These are phyloP conservation scores for Varanus salvator DNA, from an alignment of 2,113 vertebrate species.

Conservation along the genomic window DNA sequence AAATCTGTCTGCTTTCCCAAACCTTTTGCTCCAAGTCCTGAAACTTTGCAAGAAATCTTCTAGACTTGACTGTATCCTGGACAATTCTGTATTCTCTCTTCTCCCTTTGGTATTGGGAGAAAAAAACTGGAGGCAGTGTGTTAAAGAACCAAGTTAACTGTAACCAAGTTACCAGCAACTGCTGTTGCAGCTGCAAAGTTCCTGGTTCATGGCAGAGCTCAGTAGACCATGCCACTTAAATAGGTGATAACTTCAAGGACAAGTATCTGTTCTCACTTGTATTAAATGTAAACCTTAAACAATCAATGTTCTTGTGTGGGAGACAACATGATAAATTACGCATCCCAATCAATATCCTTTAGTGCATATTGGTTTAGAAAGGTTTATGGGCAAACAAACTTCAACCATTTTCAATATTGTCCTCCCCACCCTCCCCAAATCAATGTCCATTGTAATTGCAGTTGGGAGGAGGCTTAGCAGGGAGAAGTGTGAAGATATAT, in stretches of 20 bases:
- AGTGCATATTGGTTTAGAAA: conserved; percentile 39
- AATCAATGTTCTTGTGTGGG: conserved; percentile 13
- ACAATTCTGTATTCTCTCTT: neutral
- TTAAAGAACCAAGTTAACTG: neutral
- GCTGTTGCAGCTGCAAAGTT: neutral
- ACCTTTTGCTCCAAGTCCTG: neutral
- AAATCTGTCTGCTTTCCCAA: neutral
- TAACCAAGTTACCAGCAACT: neutral
- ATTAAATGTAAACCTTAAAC: conserved; percentile 32
- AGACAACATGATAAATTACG: conserved; percentile 45
- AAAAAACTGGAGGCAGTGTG: neutral
- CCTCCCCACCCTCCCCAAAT: conserved; percentile 2
- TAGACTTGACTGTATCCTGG: no score
- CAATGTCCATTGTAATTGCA: conserved; percentile 23
- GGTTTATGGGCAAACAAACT: conserved; percentile 33
- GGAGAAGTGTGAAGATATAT: neutral
- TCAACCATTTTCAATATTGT: conserved; percentile 25
- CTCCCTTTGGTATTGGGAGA: neutral
- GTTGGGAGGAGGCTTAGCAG: neutral
- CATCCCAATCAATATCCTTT: conserved; percentile 24
- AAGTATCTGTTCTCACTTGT: conserved; percentile 30
- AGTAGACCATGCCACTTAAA: neutral
- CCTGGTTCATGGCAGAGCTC: neutral
- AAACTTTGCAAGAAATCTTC: neutral
- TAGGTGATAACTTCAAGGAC: conserved; percentile 31